Percentiles rank a stretch among this genome's conserved stretches.
Conservation (phyloP, 2,888 invertebrate genomes). For the Nymphalis c-album region DNA sequence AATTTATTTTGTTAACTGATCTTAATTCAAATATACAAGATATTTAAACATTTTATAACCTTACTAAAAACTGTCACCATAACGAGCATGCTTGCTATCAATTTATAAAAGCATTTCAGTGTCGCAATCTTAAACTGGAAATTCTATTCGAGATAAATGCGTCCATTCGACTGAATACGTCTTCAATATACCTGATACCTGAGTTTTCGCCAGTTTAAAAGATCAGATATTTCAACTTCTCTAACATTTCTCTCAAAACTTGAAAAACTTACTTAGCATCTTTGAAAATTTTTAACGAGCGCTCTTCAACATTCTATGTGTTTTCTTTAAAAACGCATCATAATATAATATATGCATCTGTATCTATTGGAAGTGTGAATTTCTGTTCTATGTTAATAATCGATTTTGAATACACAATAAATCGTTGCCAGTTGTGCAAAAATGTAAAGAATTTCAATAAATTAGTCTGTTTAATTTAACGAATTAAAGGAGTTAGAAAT, state of each 20-base stretch:
- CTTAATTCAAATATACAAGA: too few relatives aligned
- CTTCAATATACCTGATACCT: not conserved
- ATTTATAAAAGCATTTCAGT: slow-evolving; percentile 8
- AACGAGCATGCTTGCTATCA: not conserved
- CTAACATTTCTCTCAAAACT: not conserved
- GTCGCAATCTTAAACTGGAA: slow-evolving; percentile 1
- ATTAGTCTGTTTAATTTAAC: not conserved
- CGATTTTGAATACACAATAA: not conserved
- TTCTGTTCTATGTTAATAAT: too few relatives aligned
- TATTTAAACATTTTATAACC: too few relatives aligned
- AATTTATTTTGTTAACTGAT: too few relatives aligned
- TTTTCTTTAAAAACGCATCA: too few relatives aligned
- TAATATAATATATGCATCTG: too few relatives aligned
- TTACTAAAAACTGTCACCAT: not conserved
- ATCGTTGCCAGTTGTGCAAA: not conserved
- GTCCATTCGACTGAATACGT: not conserved
- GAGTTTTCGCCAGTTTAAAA: slow-evolving; percentile 1
- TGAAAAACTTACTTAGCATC: not conserved
- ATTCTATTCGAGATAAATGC: not conserved
- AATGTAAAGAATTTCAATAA: not conserved
- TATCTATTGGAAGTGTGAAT: too few relatives aligned
- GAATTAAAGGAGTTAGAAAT: too few relatives aligned
- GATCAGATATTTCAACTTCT: not conserved
- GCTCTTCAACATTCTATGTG: too few relatives aligned
- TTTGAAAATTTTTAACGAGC: not conserved